A percentile compares a stretch with the other conserved stretches of the same genome.
phyloP scores from a whole-genome alignment of 2,797 vertebrate species.

The Erithacus rubecula region DNA sequence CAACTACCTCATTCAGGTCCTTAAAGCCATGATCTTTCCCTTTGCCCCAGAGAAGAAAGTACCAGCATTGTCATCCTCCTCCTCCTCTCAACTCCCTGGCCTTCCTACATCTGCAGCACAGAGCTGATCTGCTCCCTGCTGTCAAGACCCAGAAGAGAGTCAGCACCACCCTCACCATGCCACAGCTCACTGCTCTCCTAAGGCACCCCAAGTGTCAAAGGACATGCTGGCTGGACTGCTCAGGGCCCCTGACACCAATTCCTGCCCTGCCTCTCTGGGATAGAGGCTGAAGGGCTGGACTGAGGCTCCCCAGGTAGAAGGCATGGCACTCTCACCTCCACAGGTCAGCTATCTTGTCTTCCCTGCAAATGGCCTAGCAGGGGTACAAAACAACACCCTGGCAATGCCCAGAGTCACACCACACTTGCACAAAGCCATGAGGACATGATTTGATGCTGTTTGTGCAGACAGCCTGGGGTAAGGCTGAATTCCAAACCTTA shows the following conservation, averaged over 20 bases:
- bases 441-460: not conserved
- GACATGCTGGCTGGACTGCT: rapidly evolving
- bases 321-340: not conserved
- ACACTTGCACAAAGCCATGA: not conserved
- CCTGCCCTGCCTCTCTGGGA: not conserved
- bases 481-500: not conserved
- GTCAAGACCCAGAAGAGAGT: not conserved
- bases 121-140: not conserved
- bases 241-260: rapidly evolving
- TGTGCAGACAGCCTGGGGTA: not conserved
- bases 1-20: not conserved
- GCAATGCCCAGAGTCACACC: not conserved
- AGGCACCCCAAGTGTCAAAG: not conserved
- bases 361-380: not conserved
- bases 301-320: not conserved
- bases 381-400: not conserved
- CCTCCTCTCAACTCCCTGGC: not conserved
- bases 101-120: not conserved
- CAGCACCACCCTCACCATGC: not conserved
- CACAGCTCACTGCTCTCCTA: not conserved
- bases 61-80: rapidly evolving
- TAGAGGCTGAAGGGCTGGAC: not conserved
- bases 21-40: not conserved
- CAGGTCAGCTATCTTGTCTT: not conserved
- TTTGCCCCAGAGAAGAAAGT: not conserved